Evolutionary conservation across 2,888 invertebrate species (phyloP).

Genomic region (Noctuana brunneofusca): DNA sequence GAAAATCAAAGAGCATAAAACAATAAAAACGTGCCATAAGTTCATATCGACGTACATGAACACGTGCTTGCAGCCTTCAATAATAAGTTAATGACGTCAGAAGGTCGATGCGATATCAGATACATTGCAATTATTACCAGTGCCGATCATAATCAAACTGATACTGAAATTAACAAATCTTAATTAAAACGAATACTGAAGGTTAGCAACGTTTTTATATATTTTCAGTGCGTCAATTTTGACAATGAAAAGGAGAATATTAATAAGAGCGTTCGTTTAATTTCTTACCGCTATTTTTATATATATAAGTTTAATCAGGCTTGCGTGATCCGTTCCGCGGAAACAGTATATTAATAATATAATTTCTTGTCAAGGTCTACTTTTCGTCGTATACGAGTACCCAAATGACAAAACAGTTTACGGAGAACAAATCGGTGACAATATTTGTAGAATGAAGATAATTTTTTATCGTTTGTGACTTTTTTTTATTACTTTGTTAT

Average conservation of each 20-base stretch:
- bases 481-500: neutral
- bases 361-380: slow-evolving; percentile 18
- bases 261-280: slow-evolving; percentile 24
- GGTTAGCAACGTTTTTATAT: no score
- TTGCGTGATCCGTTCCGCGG: slow-evolving; percentile 37
- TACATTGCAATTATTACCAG: neutral
- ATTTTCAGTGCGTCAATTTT: no score
- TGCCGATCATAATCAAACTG: neutral
- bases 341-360: slow-evolving; percentile 36
- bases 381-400: slow-evolving; percentile 15
- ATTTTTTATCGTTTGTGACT: neutral
- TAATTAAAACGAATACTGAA: no score
- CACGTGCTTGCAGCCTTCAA: neutral
- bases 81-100: neutral
- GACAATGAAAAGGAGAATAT: no score
- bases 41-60: neutral
- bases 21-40: neutral
- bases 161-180: neutral
- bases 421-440: neutral
- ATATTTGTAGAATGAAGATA: neutral
- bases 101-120: slow-evolving; percentile 1
- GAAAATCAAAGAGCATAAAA: neutral
- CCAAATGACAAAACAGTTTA: neutral
- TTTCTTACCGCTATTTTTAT: slow-evolving; percentile 32
- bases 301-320: slow-evolving; percentile 34